Evolutionary conservation across 1,140 invertebrate genomes (phyloP).

Genomic region (Penaeus japonicus): DNA sequence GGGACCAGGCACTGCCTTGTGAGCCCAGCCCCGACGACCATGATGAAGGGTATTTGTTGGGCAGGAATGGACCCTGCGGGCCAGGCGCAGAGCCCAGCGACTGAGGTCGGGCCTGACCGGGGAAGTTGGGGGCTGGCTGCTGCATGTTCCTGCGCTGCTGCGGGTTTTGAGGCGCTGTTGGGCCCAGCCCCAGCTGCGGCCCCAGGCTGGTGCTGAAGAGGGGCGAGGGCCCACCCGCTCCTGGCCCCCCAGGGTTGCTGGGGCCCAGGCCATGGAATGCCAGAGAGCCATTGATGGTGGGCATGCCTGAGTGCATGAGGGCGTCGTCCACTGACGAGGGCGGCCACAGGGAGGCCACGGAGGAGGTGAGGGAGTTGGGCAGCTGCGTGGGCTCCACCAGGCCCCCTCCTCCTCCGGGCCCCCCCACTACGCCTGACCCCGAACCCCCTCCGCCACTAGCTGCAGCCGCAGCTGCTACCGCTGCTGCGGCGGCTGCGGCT

Average conservation of each 20-base stretch:
- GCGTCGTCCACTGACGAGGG: conserved; percentile 49
- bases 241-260: conserved; percentile 37
- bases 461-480: conserved; percentile 39
- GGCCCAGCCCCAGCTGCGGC: conserved; percentile 47
- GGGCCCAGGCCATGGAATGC: conserved; percentile 45
- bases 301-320: conserved; percentile 49
- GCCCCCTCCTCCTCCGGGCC: conserved; percentile 43
- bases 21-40: conserved; percentile 54
- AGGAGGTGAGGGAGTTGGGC: conserved; percentile 46
- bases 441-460: conserved; percentile 29
- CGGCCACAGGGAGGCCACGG: conserved; percentile 51
- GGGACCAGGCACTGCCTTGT: conserved; percentile 52
- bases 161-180: conserved; percentile 28
- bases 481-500: conserved; percentile 46
- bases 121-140: conserved; percentile 44
- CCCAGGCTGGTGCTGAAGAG: conserved; percentile 48
- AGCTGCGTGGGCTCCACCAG: conserved; percentile 39
- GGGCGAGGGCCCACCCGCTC: conserved; percentile 48
- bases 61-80: conserved; percentile 45
- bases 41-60: conserved; percentile 50
- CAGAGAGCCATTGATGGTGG: conserved; percentile 50
- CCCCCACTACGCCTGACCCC: conserved; percentile 45
- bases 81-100: conserved; percentile 42
- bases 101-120: conserved; percentile 38
- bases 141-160: conserved; percentile 52